These are phyloP conservation scores for Nymphalis urticae DNA, from an alignment of 2,888 invertebrate genomes.

Conservation along the genomic window DNA sequence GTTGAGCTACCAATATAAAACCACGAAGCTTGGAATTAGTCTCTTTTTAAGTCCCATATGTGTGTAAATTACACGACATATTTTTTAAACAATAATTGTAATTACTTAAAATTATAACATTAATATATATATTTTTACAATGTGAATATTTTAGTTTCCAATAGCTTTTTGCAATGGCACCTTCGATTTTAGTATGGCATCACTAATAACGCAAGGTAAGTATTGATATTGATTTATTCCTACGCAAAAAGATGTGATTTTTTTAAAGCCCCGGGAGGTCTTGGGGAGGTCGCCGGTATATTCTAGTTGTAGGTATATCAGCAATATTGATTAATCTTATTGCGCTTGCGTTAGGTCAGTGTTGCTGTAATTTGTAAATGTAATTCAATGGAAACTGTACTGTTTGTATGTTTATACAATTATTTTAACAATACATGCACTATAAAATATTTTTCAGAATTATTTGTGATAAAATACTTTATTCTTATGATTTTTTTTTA, in stretches of 20 bases:
- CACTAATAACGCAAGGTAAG: background rate
- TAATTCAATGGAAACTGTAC: constrained; percentile 7
- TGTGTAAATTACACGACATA: too few relatives aligned
- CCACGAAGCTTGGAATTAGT: too few relatives aligned
- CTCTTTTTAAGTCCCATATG: too few relatives aligned
- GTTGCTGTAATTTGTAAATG: constrained; percentile 24
- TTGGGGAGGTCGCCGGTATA: background rate
- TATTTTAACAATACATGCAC: background rate
- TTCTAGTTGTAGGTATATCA: constrained; percentile 1
- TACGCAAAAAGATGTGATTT: background rate
- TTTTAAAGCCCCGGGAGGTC: background rate
- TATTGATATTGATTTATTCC: constrained; percentile 4
- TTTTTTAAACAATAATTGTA: too few relatives aligned
- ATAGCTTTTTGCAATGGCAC: background rate
- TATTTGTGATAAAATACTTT: too few relatives aligned
- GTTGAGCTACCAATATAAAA: too few relatives aligned
- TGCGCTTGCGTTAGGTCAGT: constrained; percentile 33
- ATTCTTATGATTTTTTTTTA: too few relatives aligned
- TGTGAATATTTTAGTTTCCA: too few relatives aligned
- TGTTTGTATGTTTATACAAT: constrained; percentile 5
- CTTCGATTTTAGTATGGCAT: background rate
- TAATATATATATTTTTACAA: too few relatives aligned
- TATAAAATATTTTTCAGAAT: too few relatives aligned
- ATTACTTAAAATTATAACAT: too few relatives aligned
- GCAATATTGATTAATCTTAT: constrained; percentile 26